These are phyloP conservation scores for Deilephila porcellus DNA, from an alignment of 2,888 invertebrate species.

Conservation along the genomic window DNA sequence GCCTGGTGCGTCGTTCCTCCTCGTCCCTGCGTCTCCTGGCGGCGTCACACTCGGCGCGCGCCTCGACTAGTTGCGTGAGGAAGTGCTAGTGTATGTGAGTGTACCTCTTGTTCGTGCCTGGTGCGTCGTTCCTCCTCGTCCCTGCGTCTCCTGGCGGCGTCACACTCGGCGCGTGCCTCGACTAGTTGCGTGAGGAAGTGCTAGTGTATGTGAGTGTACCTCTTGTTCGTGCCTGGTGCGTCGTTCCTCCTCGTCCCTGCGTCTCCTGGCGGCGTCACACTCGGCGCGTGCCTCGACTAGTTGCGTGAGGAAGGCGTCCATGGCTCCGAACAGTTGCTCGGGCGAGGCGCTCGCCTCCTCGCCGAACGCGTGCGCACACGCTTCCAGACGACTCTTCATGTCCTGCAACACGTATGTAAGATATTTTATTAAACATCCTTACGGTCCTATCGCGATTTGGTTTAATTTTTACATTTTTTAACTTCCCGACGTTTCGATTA, in stretches of 20 bases:
- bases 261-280: slow-evolving; percentile 92
- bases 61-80: no score
- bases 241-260: slow-evolving; percentile 95
- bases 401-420: slow-evolving; percentile 76
- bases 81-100: no score
- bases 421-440: no score
- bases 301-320: slow-evolving; percentile 93
- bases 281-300: slow-evolving; percentile 94
- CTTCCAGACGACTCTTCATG: slow-evolving; percentile 96
- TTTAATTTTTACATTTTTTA: no score
- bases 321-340: slow-evolving; percentile 96
- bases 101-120: slow-evolving; percentile 87
- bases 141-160: slow-evolving; percentile 91
- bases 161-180: no score
- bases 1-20: no score
- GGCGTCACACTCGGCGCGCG: no score
- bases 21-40: no score
- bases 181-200: no score
- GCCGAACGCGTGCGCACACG: slow-evolving; percentile 94
- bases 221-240: slow-evolving; percentile 95
- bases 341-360: slow-evolving; percentile 95
- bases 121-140: slow-evolving; percentile 90
- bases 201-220: slow-evolving; percentile 50
- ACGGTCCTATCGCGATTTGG: no score
- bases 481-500: no score